Conservation (phyloP, 2,113 vertebrate species). For the Actenoides hombroni region DNA sequence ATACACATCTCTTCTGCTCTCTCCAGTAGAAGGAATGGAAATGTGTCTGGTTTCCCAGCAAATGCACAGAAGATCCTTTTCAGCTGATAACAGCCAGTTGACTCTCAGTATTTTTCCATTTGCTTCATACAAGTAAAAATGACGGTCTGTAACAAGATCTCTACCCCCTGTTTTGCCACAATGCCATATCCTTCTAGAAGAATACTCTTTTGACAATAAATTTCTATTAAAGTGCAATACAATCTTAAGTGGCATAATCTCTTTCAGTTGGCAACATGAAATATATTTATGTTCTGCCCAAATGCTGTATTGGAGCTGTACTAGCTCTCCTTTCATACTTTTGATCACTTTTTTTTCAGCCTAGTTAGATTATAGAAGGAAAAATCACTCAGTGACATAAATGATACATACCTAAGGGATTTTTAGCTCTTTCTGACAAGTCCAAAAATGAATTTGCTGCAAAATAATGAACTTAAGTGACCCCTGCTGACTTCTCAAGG, state of each 20-base stretch:
- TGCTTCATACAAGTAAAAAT: not conserved
- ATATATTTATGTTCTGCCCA: not conserved
- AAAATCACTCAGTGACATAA: not conserved
- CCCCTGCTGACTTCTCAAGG: conserved; percentile 38
- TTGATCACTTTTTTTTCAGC: not conserved
- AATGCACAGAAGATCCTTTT: not conserved
- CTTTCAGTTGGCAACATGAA: conserved; percentile 2
- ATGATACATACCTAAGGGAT: not conserved
- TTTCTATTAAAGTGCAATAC: conserved; percentile 7
- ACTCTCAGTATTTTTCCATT: conserved; percentile 4
- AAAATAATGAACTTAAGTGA: conserved; percentile 52
- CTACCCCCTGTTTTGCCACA: not conserved
- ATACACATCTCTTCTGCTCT: not conserved
- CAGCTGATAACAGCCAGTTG: not conserved
- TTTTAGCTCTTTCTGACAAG: not conserved
- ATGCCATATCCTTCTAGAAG: not conserved
- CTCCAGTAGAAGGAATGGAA: not conserved
- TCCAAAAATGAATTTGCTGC: conserved; percentile 30
- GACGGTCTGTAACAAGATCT: not conserved
- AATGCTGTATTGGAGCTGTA: not conserved
- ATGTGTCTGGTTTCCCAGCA: not conserved
- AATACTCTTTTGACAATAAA: not conserved
- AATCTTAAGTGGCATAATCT: not conserved
- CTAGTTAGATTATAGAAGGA: not conserved
- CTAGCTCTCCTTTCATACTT: not conserved